A percentile compares a stretch with the other conserved stretches of the same genome.
Conservation (phyloP, 2,113 vertebrate genomes). For the Corapipo altera region DNA sequence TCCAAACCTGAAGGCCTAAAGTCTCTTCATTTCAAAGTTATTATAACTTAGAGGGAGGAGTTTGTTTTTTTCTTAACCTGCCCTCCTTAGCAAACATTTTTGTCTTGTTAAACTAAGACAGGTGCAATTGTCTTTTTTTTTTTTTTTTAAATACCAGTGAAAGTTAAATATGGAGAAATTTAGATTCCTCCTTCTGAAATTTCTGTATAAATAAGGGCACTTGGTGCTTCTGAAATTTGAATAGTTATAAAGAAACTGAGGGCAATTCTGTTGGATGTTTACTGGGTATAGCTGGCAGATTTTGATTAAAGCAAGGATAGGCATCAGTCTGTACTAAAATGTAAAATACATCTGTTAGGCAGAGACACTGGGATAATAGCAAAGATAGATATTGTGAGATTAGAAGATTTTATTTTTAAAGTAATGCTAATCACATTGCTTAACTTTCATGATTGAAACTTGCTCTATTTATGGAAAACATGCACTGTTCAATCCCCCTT, state of each 20-base stretch:
- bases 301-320: not conserved
- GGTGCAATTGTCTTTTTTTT: not conserved
- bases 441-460: not conserved
- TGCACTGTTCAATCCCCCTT: not conserved
- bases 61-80: too few species aligned
- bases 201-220: not conserved
- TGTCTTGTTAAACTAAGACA: too few species aligned
- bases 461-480: not conserved
- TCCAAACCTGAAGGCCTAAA: too few species aligned
- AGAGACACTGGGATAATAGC: not conserved
- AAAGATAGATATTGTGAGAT: not conserved
- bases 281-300: not conserved
- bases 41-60: too few species aligned
- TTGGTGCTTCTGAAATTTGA: not conserved
- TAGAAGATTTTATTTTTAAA: not conserved
- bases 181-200: not conserved
- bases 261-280: not conserved
- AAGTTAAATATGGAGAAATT: not conserved
- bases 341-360: not conserved
- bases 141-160: not conserved
- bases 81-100: too few species aligned
- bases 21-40: too few species aligned
- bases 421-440: not conserved
- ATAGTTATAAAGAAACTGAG: not conserved
- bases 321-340: not conserved